Conservation (phyloP, 2,113 vertebrate genomes). For the Paramormyrops kingsleyae region DNA sequence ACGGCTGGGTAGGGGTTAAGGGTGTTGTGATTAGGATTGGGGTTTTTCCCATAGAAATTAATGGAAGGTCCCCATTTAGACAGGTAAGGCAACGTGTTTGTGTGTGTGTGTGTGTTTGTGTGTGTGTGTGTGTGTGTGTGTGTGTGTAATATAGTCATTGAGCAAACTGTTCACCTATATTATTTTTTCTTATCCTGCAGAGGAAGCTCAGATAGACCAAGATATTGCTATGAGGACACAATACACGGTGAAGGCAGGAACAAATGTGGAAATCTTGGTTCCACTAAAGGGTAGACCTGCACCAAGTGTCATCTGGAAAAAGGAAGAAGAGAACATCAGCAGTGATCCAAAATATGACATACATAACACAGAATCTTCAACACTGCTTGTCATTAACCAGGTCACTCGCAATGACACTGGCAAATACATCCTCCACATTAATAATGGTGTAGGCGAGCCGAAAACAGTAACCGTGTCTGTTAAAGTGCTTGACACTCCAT, state of each 20-base stretch:
- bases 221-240: constrained; percentile 90
- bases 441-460: constrained; percentile 85
- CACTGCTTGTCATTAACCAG: constrained; percentile 77
- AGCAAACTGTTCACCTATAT: not conserved
- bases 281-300: constrained; percentile 90
- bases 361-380: constrained; percentile 83
- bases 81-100: not conserved
- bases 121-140: not conserved
- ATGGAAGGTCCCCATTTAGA: too few species aligned
- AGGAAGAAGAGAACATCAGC: constrained; percentile 80
- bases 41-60: not conserved
- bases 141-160: not conserved
- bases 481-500: constrained; percentile 88
- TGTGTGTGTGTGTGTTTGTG: not conserved
- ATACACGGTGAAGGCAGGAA: constrained; percentile 83
- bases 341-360: constrained; percentile 77
- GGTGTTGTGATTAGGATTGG: too few species aligned
- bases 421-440: constrained; percentile 83
- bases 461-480: constrained; percentile 80
- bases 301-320: constrained; percentile 84
- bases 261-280: constrained; percentile 84
- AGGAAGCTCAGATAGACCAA: constrained; percentile 84
- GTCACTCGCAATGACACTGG: constrained; percentile 85
- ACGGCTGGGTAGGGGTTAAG: too few species aligned
- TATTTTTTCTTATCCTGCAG: constrained; percentile 58